A percentile compares a stretch with the other conserved stretches of the same genome.
Conservation (phyloP, 2,888 invertebrate genomes). For the Tanaodytes sp. region DNA sequence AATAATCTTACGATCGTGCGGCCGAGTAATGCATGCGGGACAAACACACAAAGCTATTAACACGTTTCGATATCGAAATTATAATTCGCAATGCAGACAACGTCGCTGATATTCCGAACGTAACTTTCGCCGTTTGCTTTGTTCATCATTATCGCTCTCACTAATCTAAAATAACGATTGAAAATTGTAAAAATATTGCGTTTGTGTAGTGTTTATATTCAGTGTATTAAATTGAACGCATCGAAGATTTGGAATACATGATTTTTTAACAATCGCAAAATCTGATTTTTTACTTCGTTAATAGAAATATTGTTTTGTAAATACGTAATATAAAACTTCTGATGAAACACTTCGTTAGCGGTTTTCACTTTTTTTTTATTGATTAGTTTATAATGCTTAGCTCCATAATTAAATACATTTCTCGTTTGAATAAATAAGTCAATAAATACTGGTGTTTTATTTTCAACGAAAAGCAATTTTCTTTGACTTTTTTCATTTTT, state of each 20-base stretch:
- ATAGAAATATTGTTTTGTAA: slow-evolving; percentile 28
- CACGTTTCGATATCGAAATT: slow-evolving; percentile 36
- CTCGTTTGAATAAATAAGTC: no score
- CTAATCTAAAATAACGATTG: slow-evolving; percentile 49
- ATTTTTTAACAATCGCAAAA: slow-evolving; percentile 17
- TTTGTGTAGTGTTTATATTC: slow-evolving; percentile 50
- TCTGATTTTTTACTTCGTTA: background rate
- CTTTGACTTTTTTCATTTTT: no score
- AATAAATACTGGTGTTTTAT: no score
- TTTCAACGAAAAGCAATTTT: no score
- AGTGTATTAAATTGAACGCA: slow-evolving; percentile 42
- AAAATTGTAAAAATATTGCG: slow-evolving; percentile 50
- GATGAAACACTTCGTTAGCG: slow-evolving; percentile 35
- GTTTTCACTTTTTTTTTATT: no score
- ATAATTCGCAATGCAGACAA: slow-evolving; percentile 39
- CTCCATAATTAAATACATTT: no score
- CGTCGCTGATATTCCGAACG: slow-evolving; percentile 38
- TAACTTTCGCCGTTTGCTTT: slow-evolving; percentile 9
- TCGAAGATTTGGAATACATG: slow-evolving; percentile 41
- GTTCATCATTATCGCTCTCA: no score
- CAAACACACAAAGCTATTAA: slow-evolving; percentile 45
- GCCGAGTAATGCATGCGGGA: slow-evolving; percentile 49
- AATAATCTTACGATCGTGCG: slow-evolving; percentile 50
- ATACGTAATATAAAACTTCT: slow-evolving; percentile 42
- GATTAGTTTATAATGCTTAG: no score